A percentile compares a stretch with the other conserved stretches of the same genome.
Evolutionary conservation across 2,888 invertebrate species (phyloP).

Genomic region (Cosmia pyralina): DNA sequence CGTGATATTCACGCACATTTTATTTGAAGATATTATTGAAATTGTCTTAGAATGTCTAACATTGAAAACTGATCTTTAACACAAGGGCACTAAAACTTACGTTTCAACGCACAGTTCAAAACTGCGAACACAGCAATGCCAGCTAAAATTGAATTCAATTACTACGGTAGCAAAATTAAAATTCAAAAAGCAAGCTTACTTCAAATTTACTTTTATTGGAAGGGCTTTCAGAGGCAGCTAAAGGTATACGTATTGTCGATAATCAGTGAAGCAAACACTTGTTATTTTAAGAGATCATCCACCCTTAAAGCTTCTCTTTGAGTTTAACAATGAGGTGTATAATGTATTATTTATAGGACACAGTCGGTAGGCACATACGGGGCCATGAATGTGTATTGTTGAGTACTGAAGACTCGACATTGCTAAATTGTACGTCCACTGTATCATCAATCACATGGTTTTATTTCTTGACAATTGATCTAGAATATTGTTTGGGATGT

Average conservation of each 20-base stretch:
- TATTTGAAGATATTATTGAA: conserved; percentile 78
- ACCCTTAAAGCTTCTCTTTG: conserved; percentile 87
- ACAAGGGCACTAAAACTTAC: conserved; percentile 19
- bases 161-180: rapidly evolving
- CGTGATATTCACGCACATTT: conserved; percentile 89
- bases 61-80: conserved; percentile 61
- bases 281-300: conserved; percentile 91
- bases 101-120: conserved; percentile 33
- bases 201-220: conserved; percentile 68
- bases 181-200: conserved; percentile 20
- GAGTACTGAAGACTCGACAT: conserved; percentile 65
- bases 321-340: conserved; percentile 86
- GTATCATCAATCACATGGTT: conserved; percentile 83
- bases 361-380: conserved; percentile 87
- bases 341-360: conserved; percentile 90
- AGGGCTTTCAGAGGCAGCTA: conserved; percentile 89
- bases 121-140: not conserved
- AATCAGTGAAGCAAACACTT: conserved; percentile 91
- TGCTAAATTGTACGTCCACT: conserved; percentile 78
- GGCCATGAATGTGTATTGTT: conserved; percentile 79
- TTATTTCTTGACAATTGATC: conserved; percentile 81
- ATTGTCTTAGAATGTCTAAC: conserved; percentile 43
- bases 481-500: conserved; percentile 74
- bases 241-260: conserved; percentile 89
- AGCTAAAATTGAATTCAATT: conserved; percentile 52